Conservation (phyloP, 2,888 invertebrate genomes). For the Hartigia nigra region DNA sequence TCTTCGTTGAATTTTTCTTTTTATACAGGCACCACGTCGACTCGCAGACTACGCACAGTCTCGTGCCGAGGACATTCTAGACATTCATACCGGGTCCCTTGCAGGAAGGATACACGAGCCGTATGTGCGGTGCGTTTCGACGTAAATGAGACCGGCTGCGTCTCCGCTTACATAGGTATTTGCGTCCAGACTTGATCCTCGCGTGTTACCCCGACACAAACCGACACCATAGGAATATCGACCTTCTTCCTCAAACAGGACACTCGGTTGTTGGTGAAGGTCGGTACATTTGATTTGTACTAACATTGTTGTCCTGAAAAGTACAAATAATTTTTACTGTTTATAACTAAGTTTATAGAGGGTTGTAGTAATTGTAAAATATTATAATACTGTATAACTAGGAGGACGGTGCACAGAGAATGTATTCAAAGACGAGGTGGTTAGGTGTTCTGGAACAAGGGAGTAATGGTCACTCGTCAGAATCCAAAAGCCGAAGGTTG, state of each 20-base stretch:
- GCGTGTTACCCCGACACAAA: neutral
- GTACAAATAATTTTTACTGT: neutral
- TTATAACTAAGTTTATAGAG: neutral
- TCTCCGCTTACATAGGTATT: slow-evolving; percentile 51
- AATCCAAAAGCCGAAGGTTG: slow-evolving; percentile 25
- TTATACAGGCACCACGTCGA: neutral
- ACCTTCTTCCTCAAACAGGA: too few species aligned
- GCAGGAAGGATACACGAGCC: slow-evolving; percentile 19
- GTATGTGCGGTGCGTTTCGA: slow-evolving; percentile 32
- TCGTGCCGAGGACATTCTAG: neutral
- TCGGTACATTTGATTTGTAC: too few species aligned
- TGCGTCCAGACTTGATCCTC: slow-evolving; percentile 39
- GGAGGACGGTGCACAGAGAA: neutral
- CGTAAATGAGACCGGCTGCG: slow-evolving; percentile 42
- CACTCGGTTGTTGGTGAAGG: neutral
- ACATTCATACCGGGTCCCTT: slow-evolving; percentile 23
- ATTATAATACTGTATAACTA: too few species aligned
- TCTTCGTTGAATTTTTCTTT: neutral
- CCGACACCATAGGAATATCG: neutral
- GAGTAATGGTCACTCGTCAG: neutral
- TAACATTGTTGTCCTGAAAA: neutral
- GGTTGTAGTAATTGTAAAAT: neutral
- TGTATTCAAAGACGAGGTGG: neutral
- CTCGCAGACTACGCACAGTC: neutral
- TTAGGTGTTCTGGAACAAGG: neutral